Base-by-base conservation (phyloP, 2,113 vertebrate species). In the Hippoglossus stenolepis region DNA sequence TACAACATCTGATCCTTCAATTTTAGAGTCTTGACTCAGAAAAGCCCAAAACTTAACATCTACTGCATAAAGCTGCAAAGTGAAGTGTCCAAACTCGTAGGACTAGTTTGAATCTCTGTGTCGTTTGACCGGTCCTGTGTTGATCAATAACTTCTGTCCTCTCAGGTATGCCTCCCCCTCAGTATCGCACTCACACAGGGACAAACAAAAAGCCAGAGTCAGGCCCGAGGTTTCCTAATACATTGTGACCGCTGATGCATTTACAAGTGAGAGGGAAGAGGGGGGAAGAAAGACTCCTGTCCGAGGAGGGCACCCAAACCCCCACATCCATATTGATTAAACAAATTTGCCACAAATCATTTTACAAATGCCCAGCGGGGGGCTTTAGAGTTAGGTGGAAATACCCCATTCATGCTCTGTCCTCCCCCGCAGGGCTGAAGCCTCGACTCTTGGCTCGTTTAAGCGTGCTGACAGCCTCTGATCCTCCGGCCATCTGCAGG, bases 331-430 rank as follows among this genome's bases (percentile, higher is more conserved):
- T 96, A 95, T 96, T 96, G 96, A 96, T 97, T 96, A 96, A 98
- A 99, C 98, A 98, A 99, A 99, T 99, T 98, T 97, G 96, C 96
- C 97, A 97, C 97, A 99, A 99, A 98, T 98, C 97, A 97, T 97
- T 92, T 94, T 94, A 97, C 96, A 98, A 98, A 97, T 96, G 96
- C 96, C 94, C 96, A 94, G 96, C 90, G 92, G 96, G 93, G 95
- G 96, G 93, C 94, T 95, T 92, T 95, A 95, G 96, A 96, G 91
- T 90, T 90, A 88, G 90, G 93, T 77, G 93, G 95, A 96, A 95
- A 94, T 79, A 92, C 92, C 92, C 94, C 93, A 96, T 97, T 98
- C 96, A 98, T 80, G 70, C 90, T 67, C 78, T 49, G 91, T 91
- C 93, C 78, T 82, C 92, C 91, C 94, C 92, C 76, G 82, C 81